phyloP scores from a whole-genome alignment of 2,113 vertebrate species.

The Syrrhaptes paradoxus region DNA sequence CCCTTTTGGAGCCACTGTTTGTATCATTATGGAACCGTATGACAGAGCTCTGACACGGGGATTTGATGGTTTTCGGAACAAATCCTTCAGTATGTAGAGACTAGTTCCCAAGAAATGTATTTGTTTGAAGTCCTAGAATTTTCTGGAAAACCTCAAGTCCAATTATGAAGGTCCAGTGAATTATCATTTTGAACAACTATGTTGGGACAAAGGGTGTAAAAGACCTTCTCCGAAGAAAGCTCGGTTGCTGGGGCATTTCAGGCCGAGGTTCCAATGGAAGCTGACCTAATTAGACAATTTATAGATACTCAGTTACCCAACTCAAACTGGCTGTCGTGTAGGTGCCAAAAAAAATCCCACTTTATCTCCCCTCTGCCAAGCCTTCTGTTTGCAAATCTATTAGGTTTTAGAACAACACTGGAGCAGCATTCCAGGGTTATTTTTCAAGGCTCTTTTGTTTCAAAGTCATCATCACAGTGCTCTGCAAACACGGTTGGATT shows the following conservation, averaged over 20 bases:
- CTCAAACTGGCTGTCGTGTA: not conserved
- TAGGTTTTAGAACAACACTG: not conserved
- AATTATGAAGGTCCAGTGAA: not conserved
- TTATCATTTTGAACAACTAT: not conserved
- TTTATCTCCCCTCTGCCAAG: not conserved
- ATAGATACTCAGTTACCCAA: conserved; percentile 4
- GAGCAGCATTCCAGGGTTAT: not conserved
- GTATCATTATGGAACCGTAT: not conserved
- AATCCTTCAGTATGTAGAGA: not conserved
- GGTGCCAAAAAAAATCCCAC: not conserved
- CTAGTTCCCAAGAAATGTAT: not conserved
- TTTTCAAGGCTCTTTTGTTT: not conserved
- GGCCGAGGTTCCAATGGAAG: not conserved
- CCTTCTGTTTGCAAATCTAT: not conserved
- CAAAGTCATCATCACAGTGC: not conserved
- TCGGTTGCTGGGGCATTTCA: not conserved
- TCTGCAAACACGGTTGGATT: too few relatives aligned
- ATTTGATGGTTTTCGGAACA: not conserved
- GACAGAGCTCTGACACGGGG: not conserved
- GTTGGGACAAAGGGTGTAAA: not conserved
- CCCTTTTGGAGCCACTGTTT: not conserved
- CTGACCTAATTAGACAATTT: conserved; percentile 23
- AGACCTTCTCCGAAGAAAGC: not conserved
- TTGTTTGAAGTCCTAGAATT: not conserved
- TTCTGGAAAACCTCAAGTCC: not conserved